phyloP scores from a whole-genome alignment of 2,888 invertebrate genomes.

The Drosophila suboccidentalis region DNA sequence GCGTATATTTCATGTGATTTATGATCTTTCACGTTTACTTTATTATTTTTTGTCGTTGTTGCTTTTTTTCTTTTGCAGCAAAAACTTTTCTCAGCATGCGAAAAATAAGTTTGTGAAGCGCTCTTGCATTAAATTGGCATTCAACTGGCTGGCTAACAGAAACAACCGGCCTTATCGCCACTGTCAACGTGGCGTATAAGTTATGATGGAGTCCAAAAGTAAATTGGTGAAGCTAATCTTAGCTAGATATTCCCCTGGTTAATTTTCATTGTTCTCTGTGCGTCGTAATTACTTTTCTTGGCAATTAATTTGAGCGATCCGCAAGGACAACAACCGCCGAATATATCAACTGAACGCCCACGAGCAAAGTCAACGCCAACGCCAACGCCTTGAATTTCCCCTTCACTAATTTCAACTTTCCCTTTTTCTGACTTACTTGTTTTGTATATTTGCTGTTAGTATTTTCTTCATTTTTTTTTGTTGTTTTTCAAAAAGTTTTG shows the following conservation, averaged over 20 bases:
- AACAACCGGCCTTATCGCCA: slow-evolving; percentile 24
- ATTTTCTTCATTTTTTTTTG: slow-evolving; percentile 15
- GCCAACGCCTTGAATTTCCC: slow-evolving; percentile 70
- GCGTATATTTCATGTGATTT: slow-evolving; percentile 69
- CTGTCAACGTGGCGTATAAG: slow-evolving; percentile 55
- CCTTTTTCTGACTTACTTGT: slow-evolving; percentile 36
- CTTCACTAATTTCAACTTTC: slow-evolving; percentile 70
- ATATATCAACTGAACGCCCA: slow-evolving; percentile 59
- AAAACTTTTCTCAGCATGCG: slow-evolving; percentile 23
- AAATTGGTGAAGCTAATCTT: slow-evolving; percentile 30
- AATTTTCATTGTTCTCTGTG: slow-evolving; percentile 32
- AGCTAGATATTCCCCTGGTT: slow-evolving; percentile 18
- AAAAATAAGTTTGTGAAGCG: slow-evolving; percentile 52
- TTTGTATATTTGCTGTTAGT: slow-evolving; percentile 13
- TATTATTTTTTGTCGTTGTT: slow-evolving; percentile 19
- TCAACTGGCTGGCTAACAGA: slow-evolving; percentile 26
- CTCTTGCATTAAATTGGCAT: slow-evolving; percentile 68
- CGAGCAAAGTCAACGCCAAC: slow-evolving; percentile 36
- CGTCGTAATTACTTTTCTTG: slow-evolving; percentile 41
- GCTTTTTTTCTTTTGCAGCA: background rate
- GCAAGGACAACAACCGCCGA: slow-evolving; percentile 44
- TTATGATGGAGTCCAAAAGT: slow-evolving; percentile 38
- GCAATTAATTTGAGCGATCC: slow-evolving; percentile 65
- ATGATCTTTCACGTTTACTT: slow-evolving; percentile 47
- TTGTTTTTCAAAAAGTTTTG: slow-evolving; percentile 44